Percentiles rank a stretch among this genome's conserved stretches.
Evolutionary conservation across 2,888 invertebrate genomes (phyloP).

Genomic region (Slavum lentiscoides): DNA sequence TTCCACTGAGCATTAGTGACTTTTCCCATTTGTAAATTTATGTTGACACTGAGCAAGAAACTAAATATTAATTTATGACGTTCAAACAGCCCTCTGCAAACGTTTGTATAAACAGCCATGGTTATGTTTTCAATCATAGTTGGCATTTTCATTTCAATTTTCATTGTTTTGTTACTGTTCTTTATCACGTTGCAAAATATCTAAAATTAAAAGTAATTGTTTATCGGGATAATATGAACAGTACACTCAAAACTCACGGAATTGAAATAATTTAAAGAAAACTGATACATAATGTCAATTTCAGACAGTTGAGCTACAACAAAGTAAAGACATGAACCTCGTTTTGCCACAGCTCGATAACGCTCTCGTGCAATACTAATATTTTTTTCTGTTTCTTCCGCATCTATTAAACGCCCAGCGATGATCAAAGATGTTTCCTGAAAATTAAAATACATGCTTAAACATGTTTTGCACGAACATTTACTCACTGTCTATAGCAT

Average conservation of each 20-base stretch:
- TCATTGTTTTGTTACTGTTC: slow-evolving; percentile 72
- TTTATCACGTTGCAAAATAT: slow-evolving; percentile 69
- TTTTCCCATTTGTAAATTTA: slow-evolving; percentile 34
- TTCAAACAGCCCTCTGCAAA: slow-evolving; percentile 90
- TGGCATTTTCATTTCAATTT: slow-evolving; percentile 70
- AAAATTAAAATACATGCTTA: background rate
- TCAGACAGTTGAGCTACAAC: slow-evolving; percentile 86
- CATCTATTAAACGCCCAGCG: slow-evolving; percentile 81
- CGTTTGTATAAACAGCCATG: slow-evolving; percentile 83
- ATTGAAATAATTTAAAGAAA: slow-evolving; percentile 86
- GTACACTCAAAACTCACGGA: slow-evolving; percentile 59
- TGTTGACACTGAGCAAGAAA: slow-evolving; percentile 62
- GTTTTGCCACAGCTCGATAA: slow-evolving; percentile 83
- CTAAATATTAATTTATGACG: slow-evolving; percentile 93
- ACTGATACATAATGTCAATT: slow-evolving; percentile 96
- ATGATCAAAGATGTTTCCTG: slow-evolving; percentile 83
- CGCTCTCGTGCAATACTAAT: slow-evolving; percentile 70
- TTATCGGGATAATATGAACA: slow-evolving; percentile 61
- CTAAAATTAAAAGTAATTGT: slow-evolving; percentile 1
- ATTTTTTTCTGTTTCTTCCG: slow-evolving; percentile 83
- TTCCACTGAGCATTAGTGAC: slow-evolving; percentile 67
- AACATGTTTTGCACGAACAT: background rate
- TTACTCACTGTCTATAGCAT: background rate
- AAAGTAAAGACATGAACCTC: slow-evolving; percentile 86
- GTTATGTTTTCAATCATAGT: slow-evolving; percentile 83